Conservation (phyloP, 2,113 vertebrate genomes). For the Rhinoptilus africanus region DNA sequence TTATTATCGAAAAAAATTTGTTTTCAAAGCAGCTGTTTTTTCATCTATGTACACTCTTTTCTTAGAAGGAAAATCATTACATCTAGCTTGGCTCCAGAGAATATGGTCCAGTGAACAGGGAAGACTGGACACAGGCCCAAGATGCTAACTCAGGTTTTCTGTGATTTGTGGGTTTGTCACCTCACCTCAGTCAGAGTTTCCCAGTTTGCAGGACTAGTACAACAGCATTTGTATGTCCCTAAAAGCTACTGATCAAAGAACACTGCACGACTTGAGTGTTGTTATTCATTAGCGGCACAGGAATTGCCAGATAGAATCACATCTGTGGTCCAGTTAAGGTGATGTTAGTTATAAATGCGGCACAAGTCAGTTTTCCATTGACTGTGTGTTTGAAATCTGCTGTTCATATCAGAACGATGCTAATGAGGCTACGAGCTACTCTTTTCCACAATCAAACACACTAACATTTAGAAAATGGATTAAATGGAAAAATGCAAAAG, state of each 20-base stretch:
- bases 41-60: not conserved
- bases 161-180: not conserved
- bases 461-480: not conserved
- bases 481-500: not conserved
- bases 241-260: not conserved
- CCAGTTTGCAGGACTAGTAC: not conserved
- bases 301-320: constrained; percentile 16
- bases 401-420: not conserved
- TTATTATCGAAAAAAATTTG: not conserved
- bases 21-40: not conserved
- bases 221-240: not conserved
- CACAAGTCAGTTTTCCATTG: not conserved
- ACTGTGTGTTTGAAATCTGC: not conserved
- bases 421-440: not conserved
- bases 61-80: not conserved
- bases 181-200: not conserved
- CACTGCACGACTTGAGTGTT: not conserved
- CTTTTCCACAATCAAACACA: not conserved
- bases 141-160: not conserved
- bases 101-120: not conserved
- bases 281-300: not conserved
- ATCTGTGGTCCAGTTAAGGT: not conserved
- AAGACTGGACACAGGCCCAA: not conserved
- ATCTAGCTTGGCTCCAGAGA: not conserved
- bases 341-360: not conserved